These are phyloP conservation scores for Drosophila seguyi DNA, from an alignment of 1,140 invertebrate species.

Conservation along the genomic window DNA sequence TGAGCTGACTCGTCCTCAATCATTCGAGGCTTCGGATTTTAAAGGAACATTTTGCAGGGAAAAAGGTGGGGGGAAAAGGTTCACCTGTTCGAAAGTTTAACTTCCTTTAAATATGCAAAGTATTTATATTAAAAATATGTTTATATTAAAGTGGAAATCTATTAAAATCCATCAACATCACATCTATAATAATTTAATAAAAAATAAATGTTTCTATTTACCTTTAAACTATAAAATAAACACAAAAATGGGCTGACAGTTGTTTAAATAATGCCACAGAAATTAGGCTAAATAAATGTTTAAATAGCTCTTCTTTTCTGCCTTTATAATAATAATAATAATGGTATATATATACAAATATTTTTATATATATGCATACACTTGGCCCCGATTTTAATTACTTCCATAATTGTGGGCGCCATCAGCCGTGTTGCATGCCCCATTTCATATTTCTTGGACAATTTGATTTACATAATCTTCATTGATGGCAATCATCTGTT, in stretches of 20 bases:
- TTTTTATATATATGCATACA: conserved; percentile 16
- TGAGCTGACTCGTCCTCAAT: conserved; percentile 35
- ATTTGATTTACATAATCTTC: conserved; percentile 77
- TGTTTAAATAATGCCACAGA: background rate
- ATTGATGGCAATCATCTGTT: conserved; percentile 75
- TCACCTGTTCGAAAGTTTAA: background rate
- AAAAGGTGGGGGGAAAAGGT: background rate
- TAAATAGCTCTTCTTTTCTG: background rate
- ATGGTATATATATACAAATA: background rate
- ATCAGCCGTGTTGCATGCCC: conserved; percentile 46
- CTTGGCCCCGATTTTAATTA: conserved; percentile 26
- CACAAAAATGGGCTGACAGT: background rate
- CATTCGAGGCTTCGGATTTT: conserved; percentile 13
- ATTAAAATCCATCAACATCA: too few relatives aligned
- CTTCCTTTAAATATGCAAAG: background rate
- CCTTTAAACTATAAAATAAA: background rate
- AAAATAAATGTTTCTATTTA: background rate
- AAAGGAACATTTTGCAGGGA: background rate
- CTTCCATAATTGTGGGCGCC: conserved; percentile 36
- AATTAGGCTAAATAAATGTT: background rate
- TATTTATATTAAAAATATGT: too few relatives aligned
- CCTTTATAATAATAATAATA: background rate
- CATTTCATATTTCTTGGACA: conserved; percentile 65
- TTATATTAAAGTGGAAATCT: too few relatives aligned
- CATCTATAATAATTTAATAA: too few relatives aligned